Evolutionary conservation across 2,113 vertebrate species (phyloP).

Genomic region (Terrapene triunguis): DNA sequence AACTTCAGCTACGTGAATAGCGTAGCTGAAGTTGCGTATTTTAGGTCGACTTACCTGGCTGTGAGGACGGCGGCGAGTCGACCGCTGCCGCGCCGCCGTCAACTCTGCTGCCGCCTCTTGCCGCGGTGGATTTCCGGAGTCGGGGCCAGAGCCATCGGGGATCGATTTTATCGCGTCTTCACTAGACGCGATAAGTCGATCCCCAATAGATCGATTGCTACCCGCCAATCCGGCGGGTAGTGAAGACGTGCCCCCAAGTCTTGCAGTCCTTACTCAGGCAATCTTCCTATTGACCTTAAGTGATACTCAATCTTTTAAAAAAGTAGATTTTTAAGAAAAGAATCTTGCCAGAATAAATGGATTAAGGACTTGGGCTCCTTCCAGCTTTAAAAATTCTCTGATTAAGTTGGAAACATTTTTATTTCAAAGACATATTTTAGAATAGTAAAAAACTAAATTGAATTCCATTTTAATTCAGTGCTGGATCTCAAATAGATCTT

Average conservation of each 20-base stretch:
- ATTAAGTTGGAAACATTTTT: constrained; percentile 49
- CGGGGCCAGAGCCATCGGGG: no score
- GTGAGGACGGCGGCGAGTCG: no score
- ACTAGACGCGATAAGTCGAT: no score
- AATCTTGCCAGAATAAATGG: constrained; percentile 17
- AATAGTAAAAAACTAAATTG: constrained; percentile 61
- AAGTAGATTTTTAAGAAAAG: neutral
- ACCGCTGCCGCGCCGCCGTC: no score
- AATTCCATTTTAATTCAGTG: constrained; percentile 27
- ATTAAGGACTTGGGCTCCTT: neutral
- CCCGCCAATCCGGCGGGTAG: no score
- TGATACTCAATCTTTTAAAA: fast-evolving
- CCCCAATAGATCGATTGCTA: no score
- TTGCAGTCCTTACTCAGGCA: neutral
- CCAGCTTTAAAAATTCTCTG: neutral
- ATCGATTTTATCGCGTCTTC: no score
- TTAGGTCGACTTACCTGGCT: no score
- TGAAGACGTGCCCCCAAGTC: fast-evolving
- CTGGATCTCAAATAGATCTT: constrained; percentile 60
- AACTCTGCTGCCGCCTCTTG: no score
- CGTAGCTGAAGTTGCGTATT: no score
- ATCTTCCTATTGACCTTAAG: neutral
- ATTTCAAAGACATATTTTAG: constrained; percentile 41
- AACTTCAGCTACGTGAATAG: no score
- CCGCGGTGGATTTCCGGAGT: no score